These are phyloP conservation scores for Athalia rosae DNA, from an alignment of 2,888 invertebrate species.

Conservation along the genomic window DNA sequence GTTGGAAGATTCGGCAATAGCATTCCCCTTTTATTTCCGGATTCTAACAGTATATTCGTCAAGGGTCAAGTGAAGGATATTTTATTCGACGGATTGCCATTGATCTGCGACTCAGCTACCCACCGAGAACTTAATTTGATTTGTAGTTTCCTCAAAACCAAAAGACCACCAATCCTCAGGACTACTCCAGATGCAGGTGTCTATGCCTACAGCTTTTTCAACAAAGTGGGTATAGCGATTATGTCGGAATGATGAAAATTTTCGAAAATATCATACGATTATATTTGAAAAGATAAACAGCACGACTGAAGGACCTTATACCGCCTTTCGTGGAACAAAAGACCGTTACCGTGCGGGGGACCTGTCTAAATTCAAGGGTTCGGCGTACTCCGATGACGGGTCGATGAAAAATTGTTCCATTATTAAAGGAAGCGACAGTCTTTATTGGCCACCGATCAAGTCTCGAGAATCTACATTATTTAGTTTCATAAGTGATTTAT, in stretches of 20 bases:
- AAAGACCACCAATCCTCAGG: conserved; percentile 54
- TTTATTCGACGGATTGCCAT: conserved; percentile 77
- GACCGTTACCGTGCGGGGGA: conserved; percentile 75
- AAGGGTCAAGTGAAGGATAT: conserved; percentile 75
- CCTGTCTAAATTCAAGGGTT: conserved; percentile 74
- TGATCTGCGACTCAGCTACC: conserved; percentile 74
- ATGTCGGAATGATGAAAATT: neutral
- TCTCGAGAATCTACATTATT: conserved; percentile 71
- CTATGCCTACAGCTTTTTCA: conserved; percentile 56
- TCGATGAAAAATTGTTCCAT: conserved; percentile 75
- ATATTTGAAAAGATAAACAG: conserved; percentile 74
- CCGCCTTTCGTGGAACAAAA: conserved; percentile 76
- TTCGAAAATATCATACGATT: neutral
- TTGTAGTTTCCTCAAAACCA: conserved; percentile 53
- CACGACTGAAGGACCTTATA: conserved; percentile 76
- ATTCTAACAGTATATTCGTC: conserved; percentile 75
- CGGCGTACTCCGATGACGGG: conserved; percentile 66
- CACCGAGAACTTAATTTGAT: conserved; percentile 56
- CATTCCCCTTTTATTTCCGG: conserved; percentile 75
- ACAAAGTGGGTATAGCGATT: conserved; percentile 39
- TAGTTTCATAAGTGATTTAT: conserved; percentile 77
- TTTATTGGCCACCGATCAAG: conserved; percentile 76
- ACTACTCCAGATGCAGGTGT: conserved; percentile 48
- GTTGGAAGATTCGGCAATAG: conserved; percentile 75
- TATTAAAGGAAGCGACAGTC: conserved; percentile 77